phyloP scores from a whole-genome alignment of 2,113 vertebrate genomes.

The Octodon degus region DNA sequence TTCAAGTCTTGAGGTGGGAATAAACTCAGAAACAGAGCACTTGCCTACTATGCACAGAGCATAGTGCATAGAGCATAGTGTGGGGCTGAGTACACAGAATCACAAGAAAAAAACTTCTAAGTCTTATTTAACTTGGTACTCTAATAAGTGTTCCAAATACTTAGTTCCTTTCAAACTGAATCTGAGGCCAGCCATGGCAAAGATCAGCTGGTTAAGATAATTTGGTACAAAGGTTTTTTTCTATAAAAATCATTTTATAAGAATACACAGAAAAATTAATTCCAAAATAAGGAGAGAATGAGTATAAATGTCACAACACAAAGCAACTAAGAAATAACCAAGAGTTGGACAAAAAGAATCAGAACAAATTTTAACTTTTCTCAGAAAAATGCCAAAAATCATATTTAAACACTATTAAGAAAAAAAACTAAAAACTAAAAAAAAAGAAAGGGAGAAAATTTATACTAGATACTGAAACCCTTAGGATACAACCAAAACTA shows the following conservation, averaged over 20 bases:
- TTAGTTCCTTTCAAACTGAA: conserved; percentile 13
- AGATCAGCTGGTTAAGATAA: background rate
- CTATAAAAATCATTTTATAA: background rate
- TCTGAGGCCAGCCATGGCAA: conserved; percentile 21
- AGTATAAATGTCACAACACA: background rate
- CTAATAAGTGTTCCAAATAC: background rate
- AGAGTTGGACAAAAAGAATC: conserved; percentile 19
- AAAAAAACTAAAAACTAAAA: background rate
- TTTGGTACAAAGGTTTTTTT: background rate
- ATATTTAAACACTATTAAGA: background rate
- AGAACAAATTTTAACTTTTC: conserved; percentile 51
- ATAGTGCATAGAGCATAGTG: background rate
- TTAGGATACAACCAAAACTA: conserved; percentile 2
- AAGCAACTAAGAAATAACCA: conserved; percentile 25
- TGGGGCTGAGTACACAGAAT: background rate
- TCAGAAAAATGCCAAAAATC: conserved; percentile 32
- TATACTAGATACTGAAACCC: background rate
- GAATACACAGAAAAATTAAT: conserved; percentile 8
- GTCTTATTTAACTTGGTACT: background rate
- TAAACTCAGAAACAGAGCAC: background rate
- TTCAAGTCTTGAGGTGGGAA: background rate
- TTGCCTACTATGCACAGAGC: background rate
- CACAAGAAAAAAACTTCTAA: background rate
- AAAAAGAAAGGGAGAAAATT: background rate
- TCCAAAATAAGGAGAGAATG: conserved; percentile 30